Conservation (phyloP, 2,888 invertebrate genomes). For the Spodoptera littoralis region DNA sequence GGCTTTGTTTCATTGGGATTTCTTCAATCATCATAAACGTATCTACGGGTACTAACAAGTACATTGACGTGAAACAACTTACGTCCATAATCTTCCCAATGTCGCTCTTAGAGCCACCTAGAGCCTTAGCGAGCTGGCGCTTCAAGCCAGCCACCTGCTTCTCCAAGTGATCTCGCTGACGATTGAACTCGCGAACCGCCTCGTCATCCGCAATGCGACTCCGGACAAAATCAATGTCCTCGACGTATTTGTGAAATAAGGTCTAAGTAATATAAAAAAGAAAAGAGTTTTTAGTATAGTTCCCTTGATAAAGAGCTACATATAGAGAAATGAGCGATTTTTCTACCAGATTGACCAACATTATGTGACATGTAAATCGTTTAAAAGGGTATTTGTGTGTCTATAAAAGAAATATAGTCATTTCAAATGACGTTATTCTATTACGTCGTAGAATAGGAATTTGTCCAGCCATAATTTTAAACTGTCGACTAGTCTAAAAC, state of each 20-base stretch:
- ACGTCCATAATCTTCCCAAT: constrained; percentile 91
- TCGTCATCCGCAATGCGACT: constrained; percentile 92
- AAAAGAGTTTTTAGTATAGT: too few relatives aligned
- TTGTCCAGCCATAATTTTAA: neutral
- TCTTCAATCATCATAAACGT: constrained; percentile 2
- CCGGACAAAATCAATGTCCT: constrained; percentile 91
- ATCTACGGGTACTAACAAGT: too few relatives aligned
- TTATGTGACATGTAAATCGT: too few relatives aligned
- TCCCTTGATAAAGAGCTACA: too few relatives aligned
- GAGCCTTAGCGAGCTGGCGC: constrained; percentile 73
- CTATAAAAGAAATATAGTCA: neutral
- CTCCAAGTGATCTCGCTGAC: constrained; percentile 95
- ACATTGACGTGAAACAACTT: constrained; percentile 52
- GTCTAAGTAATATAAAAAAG: constrained; percentile 70
- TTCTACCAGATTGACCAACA: too few relatives aligned
- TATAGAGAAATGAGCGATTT: too few relatives aligned
- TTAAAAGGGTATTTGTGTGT: too few relatives aligned
- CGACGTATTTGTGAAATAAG: constrained; percentile 92
- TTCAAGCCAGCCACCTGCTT: constrained; percentile 83
- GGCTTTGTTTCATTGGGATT: neutral
- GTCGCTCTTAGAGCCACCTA: constrained; percentile 86
- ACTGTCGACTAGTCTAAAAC: neutral
- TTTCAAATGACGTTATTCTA: neutral
- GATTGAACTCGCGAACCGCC: constrained; percentile 92
- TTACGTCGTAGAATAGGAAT: too few relatives aligned